Base-by-base conservation (phyloP, 1,140 invertebrate genomes). In the Papilio xuthus region DNA sequence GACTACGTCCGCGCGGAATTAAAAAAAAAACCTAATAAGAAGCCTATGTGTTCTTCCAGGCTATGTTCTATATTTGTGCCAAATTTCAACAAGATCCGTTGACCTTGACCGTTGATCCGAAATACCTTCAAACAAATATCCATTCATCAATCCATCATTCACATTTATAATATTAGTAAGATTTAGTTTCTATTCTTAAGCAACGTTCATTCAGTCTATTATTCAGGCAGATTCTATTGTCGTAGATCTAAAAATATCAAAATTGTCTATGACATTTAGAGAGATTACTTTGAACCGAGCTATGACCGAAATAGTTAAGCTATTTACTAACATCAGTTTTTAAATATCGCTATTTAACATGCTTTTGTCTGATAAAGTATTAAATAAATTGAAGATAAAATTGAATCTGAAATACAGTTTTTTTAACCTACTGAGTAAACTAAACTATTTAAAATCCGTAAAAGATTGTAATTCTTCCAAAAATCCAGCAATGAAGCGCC, bases 221-320 rank as follows among this genome's bases (percentile, higher is more conserved):
- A 60, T 60, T 60, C 56, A 23, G 3, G 9, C 23, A 23, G 60
- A 18, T 28, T 63, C 23, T 63, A 15, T 26, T 63, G 12, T 26
- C 3, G 10, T 28, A 23, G 23, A 28, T 28, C 23, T 28, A 28
- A 63, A 63, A 63, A 28, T 63, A 63, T 15, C 26, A 23, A 56
- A 6, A 63, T 4, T 63, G 60, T 28, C 60, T 63, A 28, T 63
- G 60, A 63, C 60, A 63, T 63, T 63, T 63, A 26, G 26, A 63
- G 60, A 15, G 12, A 12, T 13, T 63, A 15, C 28, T 63, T 63
- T 13, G 4, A 12, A 10, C 6, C 23, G 23, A 28, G 56, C 20
- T 60, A 10, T 12, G 20, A 60, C 23, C 12, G 23, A 63, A 28
- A 28, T 63, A 28, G 23, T 63, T 12, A 13, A 26, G 60, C 13